Conservation (phyloP, 2,888 invertebrate genomes). For the Cephus spinipes region DNA sequence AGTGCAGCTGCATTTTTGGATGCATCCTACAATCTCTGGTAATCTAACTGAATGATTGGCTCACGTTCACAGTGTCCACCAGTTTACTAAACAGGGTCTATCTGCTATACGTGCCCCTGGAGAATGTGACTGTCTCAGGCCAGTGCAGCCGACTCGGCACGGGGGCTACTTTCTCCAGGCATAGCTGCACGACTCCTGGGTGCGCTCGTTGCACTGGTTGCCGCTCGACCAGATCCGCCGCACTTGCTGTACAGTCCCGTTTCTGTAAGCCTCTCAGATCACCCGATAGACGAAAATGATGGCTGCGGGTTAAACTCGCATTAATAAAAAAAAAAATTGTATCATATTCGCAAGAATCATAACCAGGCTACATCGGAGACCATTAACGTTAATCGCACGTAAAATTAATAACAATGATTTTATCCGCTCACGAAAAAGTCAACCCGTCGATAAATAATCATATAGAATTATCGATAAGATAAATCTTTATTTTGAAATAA, state of each 20-base stretch:
- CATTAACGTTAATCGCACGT: too few species aligned
- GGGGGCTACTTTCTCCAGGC: constrained; percentile 2
- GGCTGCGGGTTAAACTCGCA: too few species aligned
- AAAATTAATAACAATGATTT: too few species aligned
- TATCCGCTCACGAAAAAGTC: too few species aligned
- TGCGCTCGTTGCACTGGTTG: neutral
- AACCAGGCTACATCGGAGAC: too few species aligned
- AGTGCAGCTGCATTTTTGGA: too few species aligned
- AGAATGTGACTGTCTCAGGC: constrained; percentile 4
- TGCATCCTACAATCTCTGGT: too few species aligned
- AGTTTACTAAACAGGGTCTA: neutral
- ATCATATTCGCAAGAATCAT: too few species aligned
- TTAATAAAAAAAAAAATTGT: too few species aligned
- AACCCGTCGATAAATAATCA: too few species aligned
- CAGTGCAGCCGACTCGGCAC: neutral
- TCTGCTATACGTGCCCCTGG: neutral
- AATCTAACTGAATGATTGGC: neutral
- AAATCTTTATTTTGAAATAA: too few species aligned
- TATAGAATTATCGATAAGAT: too few species aligned
- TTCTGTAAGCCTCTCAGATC: neutral
- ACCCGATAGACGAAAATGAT: neutral
- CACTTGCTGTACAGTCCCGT: neutral
- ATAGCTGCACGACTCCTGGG: constrained; percentile 3
- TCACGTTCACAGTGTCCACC: neutral
- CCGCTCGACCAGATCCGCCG: neutral